Evolutionary conservation across 2,888 invertebrate genomes (phyloP).

Genomic region (Nipponacmea schrenckii): DNA sequence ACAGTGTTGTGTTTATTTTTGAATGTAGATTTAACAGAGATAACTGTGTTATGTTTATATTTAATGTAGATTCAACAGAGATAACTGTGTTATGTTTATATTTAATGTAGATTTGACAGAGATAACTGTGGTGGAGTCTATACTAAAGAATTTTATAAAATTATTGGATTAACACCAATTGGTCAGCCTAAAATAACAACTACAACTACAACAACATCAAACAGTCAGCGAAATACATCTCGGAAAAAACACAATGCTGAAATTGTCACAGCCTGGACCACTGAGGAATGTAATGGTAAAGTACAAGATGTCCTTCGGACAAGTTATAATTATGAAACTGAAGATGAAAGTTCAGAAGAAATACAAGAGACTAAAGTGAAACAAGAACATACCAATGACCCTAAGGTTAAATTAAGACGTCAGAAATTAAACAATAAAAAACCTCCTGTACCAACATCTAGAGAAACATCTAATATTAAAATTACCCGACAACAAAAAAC

Average conservation of each 20-base stretch:
- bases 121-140: conserved; percentile 44
- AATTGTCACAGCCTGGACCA: background rate
- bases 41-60: no score
- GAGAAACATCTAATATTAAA: background rate
- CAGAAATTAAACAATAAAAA: background rate
- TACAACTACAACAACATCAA: background rate
- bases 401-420: background rate
- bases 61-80: no score
- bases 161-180: conserved; percentile 40
- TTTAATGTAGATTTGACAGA: conserved; percentile 33
- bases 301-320: background rate
- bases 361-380: background rate
- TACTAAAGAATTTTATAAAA: conserved; percentile 39
- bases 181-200: conserved; percentile 29
- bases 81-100: no score
- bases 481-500: background rate
- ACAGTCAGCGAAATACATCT: background rate
- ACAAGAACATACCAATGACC: background rate
- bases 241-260: background rate
- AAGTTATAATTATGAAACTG: background rate
- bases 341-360: background rate
- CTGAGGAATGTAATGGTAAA: background rate
- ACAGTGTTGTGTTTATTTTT: no score
- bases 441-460: background rate
- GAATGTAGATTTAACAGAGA: no score